Evolutionary conservation across 2,797 vertebrate species (phyloP).

Genomic region (Poecilia picta): DNA sequence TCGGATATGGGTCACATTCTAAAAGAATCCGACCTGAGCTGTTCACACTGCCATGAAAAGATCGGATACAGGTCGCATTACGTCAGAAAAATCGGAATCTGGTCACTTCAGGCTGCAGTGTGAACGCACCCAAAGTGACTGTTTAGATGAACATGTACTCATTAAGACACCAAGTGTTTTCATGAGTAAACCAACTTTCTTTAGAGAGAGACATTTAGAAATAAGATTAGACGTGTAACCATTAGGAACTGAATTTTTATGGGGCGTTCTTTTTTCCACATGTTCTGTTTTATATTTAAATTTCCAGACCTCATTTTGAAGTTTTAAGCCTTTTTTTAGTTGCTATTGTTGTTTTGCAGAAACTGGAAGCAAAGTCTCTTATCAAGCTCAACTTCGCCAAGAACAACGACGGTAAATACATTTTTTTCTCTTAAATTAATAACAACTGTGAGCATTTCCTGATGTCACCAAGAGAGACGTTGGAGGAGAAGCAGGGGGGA

Average conservation of each 20-base stretch:
- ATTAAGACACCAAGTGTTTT: too few relatives aligned
- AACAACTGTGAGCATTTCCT: not conserved
- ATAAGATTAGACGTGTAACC: not conserved
- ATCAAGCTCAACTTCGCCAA: slow-evolving; percentile 93
- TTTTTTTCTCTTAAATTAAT: not conserved
- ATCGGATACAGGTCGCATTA: too few relatives aligned
- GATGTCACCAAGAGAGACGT: not conserved
- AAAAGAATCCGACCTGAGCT: too few relatives aligned
- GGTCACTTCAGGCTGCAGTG: too few relatives aligned
- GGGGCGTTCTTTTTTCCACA: not conserved
- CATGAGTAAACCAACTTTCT: too few relatives aligned
- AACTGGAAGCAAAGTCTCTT: slow-evolving; percentile 92
- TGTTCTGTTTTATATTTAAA: not conserved
- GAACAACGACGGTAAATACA: slow-evolving; percentile 91
- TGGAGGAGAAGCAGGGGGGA: not conserved
- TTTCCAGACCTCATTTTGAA: not conserved
- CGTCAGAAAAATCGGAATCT: too few relatives aligned
- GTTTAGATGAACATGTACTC: too few relatives aligned
- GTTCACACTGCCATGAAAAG: too few relatives aligned
- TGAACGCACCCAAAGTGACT: too few relatives aligned
- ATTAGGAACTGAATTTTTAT: not conserved
- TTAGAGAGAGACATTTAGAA: too few relatives aligned
- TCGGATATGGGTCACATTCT: too few relatives aligned
- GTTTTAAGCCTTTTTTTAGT: not conserved
- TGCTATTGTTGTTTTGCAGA: slow-evolving; percentile 76